Percentiles rank a stretch among this genome's conserved stretches.
Conservation (phyloP, 2,888 invertebrate species). For the Campoplex capitator region DNA sequence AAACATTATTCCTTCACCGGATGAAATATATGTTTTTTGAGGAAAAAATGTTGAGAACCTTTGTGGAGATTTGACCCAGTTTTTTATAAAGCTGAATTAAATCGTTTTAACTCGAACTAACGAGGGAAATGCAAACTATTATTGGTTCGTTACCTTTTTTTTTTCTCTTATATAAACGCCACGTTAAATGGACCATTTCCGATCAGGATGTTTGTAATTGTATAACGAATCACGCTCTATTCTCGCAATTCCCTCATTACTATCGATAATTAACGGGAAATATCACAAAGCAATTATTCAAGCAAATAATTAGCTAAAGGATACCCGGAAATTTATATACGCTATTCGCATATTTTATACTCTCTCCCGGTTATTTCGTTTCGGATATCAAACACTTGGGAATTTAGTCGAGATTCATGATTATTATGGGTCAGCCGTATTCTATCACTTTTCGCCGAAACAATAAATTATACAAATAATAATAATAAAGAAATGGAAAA, state of each 20-base stretch:
- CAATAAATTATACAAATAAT: no score
- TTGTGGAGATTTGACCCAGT: neutral
- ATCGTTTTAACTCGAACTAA: neutral
- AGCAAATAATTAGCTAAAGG: conserved; percentile 50
- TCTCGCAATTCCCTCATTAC: neutral
- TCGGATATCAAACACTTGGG: conserved; percentile 56
- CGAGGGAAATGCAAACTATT: neutral
- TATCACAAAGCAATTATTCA: conserved; percentile 52
- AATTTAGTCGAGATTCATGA: conserved; percentile 41
- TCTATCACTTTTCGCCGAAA: neutral
- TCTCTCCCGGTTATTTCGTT: conserved; percentile 24
- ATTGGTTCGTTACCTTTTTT: neutral
- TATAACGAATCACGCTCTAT: neutral
- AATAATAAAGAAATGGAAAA: neutral
- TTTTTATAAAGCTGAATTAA: neutral
- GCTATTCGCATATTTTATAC: conserved; percentile 22
- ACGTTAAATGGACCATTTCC: neutral
- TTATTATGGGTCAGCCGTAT: conserved; percentile 52
- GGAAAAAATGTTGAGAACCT: neutral
- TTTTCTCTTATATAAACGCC: neutral
- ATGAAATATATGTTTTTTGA: neutral
- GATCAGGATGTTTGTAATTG: neutral
- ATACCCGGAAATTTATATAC: conserved; percentile 51
- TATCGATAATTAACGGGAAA: conserved; percentile 40
- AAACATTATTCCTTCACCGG: neutral